These are phyloP conservation scores for Virgularia gustaviana DNA, from an alignment of 92 coral and sea anemone species.

Conservation along the genomic window DNA sequence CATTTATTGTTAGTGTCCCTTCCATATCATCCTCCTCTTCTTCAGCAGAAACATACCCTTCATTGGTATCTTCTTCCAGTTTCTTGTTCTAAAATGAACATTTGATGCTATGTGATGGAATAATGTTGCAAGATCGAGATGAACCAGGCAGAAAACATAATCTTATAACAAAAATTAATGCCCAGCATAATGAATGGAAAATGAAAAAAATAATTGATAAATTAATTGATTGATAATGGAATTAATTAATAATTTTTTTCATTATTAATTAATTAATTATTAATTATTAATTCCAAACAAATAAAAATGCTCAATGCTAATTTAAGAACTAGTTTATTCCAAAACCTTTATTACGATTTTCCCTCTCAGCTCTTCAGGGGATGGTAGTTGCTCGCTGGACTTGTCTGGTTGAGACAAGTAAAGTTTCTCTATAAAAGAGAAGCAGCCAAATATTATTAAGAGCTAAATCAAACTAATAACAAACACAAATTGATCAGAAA, in stretches of 20 bases:
- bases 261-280: too few relatives aligned
- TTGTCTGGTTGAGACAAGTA: slow-evolving; percentile 78
- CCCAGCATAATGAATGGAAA: not conserved
- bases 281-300: too few relatives aligned
- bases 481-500: not conserved
- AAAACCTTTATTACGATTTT: slow-evolving; percentile 84
- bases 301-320: too few relatives aligned
- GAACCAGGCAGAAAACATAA: too few relatives aligned
- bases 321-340: too few relatives aligned
- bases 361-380: slow-evolving; percentile 77
- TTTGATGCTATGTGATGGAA: not conserved
- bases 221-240: too few relatives aligned
- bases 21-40: slow-evolving; percentile 74
- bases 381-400: slow-evolving; percentile 68
- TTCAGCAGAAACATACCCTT: slow-evolving; percentile 91
- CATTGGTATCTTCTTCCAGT: slow-evolving; percentile 64
- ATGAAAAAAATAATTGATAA: too few relatives aligned
- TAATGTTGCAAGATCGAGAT: too few relatives aligned
- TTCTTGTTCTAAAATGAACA: slow-evolving; percentile 70
- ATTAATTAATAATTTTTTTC: too few relatives aligned
- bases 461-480: not conserved
- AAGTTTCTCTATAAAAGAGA: slow-evolving; percentile 59
- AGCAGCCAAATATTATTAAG: not conserved
- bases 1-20: slow-evolving; percentile 56
- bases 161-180: too few relatives aligned